Conservation (phyloP, 1,140 invertebrate genomes). For the Reticulitermes speratus region DNA sequence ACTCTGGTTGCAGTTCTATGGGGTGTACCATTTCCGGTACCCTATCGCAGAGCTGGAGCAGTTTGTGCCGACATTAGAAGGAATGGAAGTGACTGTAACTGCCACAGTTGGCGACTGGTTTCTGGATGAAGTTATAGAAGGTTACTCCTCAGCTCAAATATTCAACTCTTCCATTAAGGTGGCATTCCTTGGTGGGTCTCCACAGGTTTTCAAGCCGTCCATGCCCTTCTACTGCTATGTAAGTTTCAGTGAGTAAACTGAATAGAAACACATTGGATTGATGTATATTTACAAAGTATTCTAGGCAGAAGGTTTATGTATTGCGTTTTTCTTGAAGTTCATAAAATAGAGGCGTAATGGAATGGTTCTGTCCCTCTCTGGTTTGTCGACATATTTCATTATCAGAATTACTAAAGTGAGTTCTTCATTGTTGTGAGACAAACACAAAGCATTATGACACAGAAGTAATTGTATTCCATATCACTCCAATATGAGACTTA, state of each 20-base stretch:
- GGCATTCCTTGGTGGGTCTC: conserved; percentile 81
- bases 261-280: not conserved
- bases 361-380: too few relatives aligned
- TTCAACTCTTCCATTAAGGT: conserved; percentile 82
- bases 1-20: conserved; percentile 69
- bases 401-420: too few relatives aligned
- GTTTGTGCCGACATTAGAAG: conserved; percentile 65
- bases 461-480: too few relatives aligned
- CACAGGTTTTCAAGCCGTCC: conserved; percentile 91
- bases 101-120: conserved; percentile 89
- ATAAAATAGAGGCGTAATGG: not conserved
- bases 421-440: too few relatives aligned
- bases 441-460: too few relatives aligned
- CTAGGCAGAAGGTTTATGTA: conserved; percentile 27
- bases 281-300: not conserved
- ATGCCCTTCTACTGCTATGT: conserved; percentile 83
- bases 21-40: conserved; percentile 81
- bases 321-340: not conserved
- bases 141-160: conserved; percentile 82
- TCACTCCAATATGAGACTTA: too few relatives aligned
- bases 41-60: conserved; percentile 74
- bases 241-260: conserved; percentile 46
- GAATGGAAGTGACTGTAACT: conserved; percentile 81
- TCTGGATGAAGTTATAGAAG: conserved; percentile 81
- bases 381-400: too few relatives aligned